Percentiles rank a stretch among this genome's conserved stretches.
phyloP scores from a whole-genome alignment of 2,113 vertebrate genomes.

The Eupsittula cactorum region DNA sequence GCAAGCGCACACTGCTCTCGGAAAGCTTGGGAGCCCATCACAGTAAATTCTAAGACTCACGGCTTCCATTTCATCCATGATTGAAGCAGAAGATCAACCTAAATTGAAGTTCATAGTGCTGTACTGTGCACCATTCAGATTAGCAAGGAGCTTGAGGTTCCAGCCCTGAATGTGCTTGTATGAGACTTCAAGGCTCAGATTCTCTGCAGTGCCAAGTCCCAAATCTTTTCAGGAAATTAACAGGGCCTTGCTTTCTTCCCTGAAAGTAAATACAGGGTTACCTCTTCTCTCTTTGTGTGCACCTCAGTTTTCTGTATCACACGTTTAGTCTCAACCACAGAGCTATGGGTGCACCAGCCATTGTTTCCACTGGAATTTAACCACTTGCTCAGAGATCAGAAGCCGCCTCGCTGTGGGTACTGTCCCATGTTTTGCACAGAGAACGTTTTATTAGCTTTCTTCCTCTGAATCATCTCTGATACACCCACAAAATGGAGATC shows the following conservation, averaged over 20 bases:
- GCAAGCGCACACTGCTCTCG: not conserved
- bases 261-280: not conserved
- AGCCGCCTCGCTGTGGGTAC: not conserved
- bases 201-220: not conserved
- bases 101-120: not conserved
- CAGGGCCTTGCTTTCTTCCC: not conserved
- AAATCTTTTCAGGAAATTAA: not conserved
- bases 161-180: not conserved
- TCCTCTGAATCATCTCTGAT: not conserved
- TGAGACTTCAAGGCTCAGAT: not conserved
- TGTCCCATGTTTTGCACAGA: not conserved
- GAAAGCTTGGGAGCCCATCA: not conserved
- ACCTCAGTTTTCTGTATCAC: not conserved
- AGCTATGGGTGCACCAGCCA: not conserved
- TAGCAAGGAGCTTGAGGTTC: not conserved
- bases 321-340: not conserved
- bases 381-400: not conserved
- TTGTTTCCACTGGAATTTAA: not conserved
- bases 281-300: rapidly evolving
- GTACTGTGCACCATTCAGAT: not conserved
- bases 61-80: not conserved
- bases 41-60: not conserved
- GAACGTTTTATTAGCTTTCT: not conserved
- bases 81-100: not conserved
- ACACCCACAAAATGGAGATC: not conserved